Conservation (phyloP, 2,888 invertebrate species). For the Entomobrya multifasciata region DNA sequence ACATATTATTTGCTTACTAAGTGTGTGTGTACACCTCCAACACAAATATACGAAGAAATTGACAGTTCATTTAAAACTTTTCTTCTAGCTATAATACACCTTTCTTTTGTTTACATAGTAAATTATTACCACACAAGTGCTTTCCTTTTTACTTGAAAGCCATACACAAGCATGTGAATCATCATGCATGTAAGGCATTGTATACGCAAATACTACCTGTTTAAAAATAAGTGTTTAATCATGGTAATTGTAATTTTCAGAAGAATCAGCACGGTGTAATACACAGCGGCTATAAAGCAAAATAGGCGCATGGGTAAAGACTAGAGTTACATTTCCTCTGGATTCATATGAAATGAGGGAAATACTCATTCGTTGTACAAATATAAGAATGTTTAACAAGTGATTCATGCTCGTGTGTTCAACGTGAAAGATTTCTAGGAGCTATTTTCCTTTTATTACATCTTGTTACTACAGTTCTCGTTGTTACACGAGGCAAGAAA, state of each 20-base stretch:
- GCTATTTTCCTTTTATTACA: slow-evolving; percentile 62
- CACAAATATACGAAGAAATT: neutral
- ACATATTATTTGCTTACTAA: too few species aligned
- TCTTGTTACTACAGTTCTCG: slow-evolving; percentile 71
- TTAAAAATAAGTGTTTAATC: slow-evolving; percentile 21
- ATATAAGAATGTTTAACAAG: slow-evolving; percentile 27
- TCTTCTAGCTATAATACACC: too few species aligned
- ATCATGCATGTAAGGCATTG: too few species aligned
- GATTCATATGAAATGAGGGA: too few species aligned
- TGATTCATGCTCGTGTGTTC: slow-evolving; percentile 63
- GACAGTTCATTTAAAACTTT: slow-evolving; percentile 37
- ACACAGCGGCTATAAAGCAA: too few species aligned
- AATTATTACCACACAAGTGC: slow-evolving; percentile 27
- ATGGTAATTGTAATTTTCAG: neutral
- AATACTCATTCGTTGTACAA: slow-evolving; percentile 39
- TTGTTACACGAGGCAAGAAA: neutral
- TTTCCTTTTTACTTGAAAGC: slow-evolving; percentile 10
- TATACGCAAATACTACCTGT: neutral
- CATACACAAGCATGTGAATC: too few species aligned
- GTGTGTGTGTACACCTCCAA: too few species aligned
- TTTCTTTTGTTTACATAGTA: slow-evolving; percentile 37
- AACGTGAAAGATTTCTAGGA: slow-evolving; percentile 64
- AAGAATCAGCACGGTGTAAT: neutral
- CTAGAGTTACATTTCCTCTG: too few species aligned
- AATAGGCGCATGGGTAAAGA: too few species aligned